Percentiles rank a stretch among this genome's conserved stretches.
Conservation (phyloP, 1,140 invertebrate species). For the Bilobella aurantiaca region DNA sequence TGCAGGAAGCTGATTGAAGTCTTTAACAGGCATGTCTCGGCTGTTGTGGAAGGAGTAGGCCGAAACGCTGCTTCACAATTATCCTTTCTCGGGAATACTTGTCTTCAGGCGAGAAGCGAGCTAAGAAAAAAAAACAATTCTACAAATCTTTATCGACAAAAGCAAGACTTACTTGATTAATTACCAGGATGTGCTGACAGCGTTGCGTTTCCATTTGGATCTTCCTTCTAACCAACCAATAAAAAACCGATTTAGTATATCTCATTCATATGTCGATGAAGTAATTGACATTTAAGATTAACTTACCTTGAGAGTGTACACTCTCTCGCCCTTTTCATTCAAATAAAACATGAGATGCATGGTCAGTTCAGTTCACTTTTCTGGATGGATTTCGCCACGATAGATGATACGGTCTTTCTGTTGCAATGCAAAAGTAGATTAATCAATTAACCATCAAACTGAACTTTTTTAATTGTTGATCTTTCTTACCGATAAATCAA, state of each 20-base stretch:
- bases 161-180: not conserved
- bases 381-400: too few relatives aligned
- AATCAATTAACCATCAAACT: too few relatives aligned
- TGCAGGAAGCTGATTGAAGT: not conserved
- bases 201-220: conserved; percentile 65
- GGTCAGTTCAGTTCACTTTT: too few relatives aligned
- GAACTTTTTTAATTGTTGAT: conserved; percentile 5
- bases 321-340: conserved; percentile 55
- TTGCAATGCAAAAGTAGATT: too few relatives aligned
- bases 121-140: conserved; percentile 45
- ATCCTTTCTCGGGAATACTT: conserved; percentile 84
- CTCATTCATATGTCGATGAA: too few relatives aligned
- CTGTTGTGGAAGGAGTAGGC: conserved; percentile 74
- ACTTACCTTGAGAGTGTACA: conserved; percentile 60
- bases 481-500: too few relatives aligned
- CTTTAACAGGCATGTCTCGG: conserved; percentile 39
- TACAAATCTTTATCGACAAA: conserved; percentile 4
- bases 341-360: conserved; percentile 70
- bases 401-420: too few relatives aligned
- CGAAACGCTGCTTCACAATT: conserved; percentile 80
- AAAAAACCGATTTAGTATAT: too few relatives aligned
- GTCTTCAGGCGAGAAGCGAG: conserved; percentile 90
- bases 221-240: conserved; percentile 54
- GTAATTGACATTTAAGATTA: conserved; percentile 1
- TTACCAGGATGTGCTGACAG: conserved; percentile 76